A percentile compares a stretch with the other conserved stretches of the same genome.
phyloP scores from a whole-genome alignment of 2,113 vertebrate genomes.

The Gopherus flavomarginatus region DNA sequence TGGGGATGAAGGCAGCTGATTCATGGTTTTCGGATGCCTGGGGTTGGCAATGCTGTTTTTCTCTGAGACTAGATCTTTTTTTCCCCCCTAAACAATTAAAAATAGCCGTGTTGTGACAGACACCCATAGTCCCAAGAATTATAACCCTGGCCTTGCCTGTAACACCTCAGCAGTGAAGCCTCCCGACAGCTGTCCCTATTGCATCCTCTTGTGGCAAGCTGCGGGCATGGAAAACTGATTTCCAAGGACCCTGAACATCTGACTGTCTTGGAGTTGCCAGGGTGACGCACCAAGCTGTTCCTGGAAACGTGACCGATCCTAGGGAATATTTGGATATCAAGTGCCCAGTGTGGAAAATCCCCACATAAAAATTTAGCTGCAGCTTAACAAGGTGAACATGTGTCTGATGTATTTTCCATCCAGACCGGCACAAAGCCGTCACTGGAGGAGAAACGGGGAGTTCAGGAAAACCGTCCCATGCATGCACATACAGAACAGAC shows the following conservation, averaged over 20 bases:
- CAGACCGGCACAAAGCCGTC: neutral
- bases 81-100: neutral
- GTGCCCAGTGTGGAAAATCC: neutral
- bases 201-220: slow-evolving; percentile 48
- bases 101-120: neutral
- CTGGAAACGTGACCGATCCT: neutral
- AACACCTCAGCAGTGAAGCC: neutral
- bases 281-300: fast-evolving
- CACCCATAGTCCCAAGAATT: neutral
- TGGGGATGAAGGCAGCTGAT: neutral
- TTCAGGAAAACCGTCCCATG: neutral
- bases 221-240: neutral
- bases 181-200: slow-evolving; percentile 26
- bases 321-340: neutral
- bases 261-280: neutral
- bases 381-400: neutral
- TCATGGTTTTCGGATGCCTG: neutral
- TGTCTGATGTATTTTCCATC: neutral
- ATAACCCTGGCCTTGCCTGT: neutral
- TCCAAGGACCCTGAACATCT: neutral
- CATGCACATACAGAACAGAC: neutral
- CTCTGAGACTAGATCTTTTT: neutral
- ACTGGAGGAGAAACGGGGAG: no score
- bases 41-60: neutral
- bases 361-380: neutral